These are phyloP conservation scores for Linnaemya vulpina DNA, from an alignment of 2,888 invertebrate genomes.

Conservation along the genomic window DNA sequence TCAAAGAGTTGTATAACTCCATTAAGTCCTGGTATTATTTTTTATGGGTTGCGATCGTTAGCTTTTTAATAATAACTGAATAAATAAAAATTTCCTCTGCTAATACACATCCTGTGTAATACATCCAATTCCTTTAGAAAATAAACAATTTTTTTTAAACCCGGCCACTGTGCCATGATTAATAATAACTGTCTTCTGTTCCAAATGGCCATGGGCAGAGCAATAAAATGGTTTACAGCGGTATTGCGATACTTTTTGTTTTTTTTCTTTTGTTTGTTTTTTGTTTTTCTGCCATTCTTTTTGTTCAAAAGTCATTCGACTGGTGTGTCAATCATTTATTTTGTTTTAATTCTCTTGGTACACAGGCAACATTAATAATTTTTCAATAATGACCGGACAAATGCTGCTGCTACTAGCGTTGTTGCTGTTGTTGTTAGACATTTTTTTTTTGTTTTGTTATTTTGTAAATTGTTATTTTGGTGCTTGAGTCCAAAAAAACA, in stretches of 20 bases:
- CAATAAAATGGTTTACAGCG: neutral
- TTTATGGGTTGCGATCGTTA: no score
- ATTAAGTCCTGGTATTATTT: no score
- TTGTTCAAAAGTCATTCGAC: slow-evolving; percentile 52
- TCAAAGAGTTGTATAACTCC: no score
- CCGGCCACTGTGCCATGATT: neutral
- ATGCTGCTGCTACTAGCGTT: slow-evolving; percentile 44
- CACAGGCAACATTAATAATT: slow-evolving; percentile 62
- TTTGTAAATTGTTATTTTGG: slow-evolving; percentile 2
- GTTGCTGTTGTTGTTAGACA: slow-evolving; percentile 3
- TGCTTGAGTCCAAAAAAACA: slow-evolving; percentile 29
- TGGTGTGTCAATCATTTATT: slow-evolving; percentile 26
- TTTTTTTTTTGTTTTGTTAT: neutral
- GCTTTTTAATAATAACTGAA: no score
- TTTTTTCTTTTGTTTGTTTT: neutral
- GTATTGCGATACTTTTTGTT: neutral
- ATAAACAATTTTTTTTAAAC: no score
- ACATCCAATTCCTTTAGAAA: no score
- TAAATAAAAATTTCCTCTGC: no score
- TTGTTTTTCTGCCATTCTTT: neutral
- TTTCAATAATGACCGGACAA: slow-evolving; percentile 63
- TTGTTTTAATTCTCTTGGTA: slow-evolving; percentile 17
- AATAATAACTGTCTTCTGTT: slow-evolving; percentile 53
- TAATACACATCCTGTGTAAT: no score
- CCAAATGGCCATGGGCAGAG: slow-evolving; percentile 7